Evolutionary conservation across 2,888 invertebrate genomes (phyloP), one percentile per base, ranked within the genome.

Genomic region (Dryobotodes eremita): DNA sequence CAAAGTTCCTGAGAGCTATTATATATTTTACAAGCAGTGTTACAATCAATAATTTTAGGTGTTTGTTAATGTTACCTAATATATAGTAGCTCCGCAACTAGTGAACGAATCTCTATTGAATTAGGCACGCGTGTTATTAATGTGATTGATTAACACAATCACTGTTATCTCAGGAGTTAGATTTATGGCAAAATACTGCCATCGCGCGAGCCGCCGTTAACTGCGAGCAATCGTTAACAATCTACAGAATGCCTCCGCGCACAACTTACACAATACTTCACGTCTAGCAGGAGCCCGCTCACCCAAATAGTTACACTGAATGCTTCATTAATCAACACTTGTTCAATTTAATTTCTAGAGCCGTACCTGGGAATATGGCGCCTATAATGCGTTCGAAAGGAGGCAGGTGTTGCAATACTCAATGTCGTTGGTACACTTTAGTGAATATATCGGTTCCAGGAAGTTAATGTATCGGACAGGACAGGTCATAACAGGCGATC

Each of bases 391-490:
- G 75, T 82, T 83, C 66, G 86, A 84, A 88, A 80, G 84, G 80
- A 80, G 78, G 65, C 71, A 64, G n/a, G 48, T 78, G 68, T 88
- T 88, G 86, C 82, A 66, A 86, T 66, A 55, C 57, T 82, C 71
- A 72, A 79, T 71, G 79, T 73, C 65, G 77, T 85, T 89, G 75
- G 82, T 85, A 83, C 82, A 89, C 74, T 84, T 85, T 71, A 79
- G 75, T 68, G 80, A 83, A 87, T 86, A 79, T 80, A 88, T 89
- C 82, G 81, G 71, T 83, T 88, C 88, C 87, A 88, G 90, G 90
- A 91, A 92, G 92, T 91, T 87, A 90, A 89, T 88, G 73, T 89
- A 88, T 90, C 89, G 89, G 84, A 88, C 89, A 85, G 89, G 87
- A 90, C 89, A 88, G 84, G 88, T 89, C 82, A 82, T 83, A 85